phyloP scores from a whole-genome alignment of 2,113 vertebrate genomes.

The Megalops atlanticus region DNA sequence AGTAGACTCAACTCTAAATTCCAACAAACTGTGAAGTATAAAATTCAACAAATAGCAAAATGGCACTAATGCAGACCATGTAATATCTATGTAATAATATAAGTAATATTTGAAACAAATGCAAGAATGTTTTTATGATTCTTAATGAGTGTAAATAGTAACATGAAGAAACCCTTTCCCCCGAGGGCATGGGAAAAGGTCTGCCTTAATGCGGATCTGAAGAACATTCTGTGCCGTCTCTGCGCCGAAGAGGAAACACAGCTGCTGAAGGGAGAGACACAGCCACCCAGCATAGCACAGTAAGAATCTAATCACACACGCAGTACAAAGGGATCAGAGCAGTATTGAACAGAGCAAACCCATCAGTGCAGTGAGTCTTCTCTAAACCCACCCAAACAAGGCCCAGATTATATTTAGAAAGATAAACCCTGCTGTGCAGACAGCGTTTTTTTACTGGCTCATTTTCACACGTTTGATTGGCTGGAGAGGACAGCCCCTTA shows the following conservation, averaged over 20 bases:
- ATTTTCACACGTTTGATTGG: no score
- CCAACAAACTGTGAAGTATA: not conserved
- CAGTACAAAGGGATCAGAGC: not conserved
- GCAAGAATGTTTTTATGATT: not conserved
- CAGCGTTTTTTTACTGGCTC: not conserved
- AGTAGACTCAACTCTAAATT: not conserved
- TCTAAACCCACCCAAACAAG: not conserved
- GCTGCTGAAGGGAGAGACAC: not conserved
- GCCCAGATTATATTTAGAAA: not conserved
- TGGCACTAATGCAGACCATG: no score
- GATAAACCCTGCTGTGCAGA: not conserved
- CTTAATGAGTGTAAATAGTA: not conserved
- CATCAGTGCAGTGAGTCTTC: not conserved
- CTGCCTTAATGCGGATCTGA: not conserved
- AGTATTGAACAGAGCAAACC: not conserved
- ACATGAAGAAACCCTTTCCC: not conserved
- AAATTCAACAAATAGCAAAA: not conserved
- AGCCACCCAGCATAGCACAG: not conserved
- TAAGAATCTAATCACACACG: not conserved
- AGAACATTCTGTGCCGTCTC: not conserved
- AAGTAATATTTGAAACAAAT: not conserved
- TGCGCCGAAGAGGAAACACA: not conserved
- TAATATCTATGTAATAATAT: no score
- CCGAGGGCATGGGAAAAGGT: not conserved
- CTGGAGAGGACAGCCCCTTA: no score